phyloP scores from a whole-genome alignment of 1,140 invertebrate genomes.

The Maniola jurtina region DNA sequence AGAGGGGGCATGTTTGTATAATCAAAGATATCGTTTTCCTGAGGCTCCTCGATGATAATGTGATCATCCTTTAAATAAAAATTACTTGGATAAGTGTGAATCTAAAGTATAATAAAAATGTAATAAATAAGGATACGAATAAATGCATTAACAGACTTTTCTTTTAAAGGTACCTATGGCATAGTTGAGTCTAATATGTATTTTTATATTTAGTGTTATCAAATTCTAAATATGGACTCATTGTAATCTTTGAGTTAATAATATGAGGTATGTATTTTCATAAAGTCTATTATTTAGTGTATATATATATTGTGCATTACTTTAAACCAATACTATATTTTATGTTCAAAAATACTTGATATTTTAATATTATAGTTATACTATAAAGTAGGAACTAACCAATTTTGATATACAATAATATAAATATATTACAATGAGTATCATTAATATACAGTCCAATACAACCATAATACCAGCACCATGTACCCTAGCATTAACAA shows the following conservation, averaged over 20 bases:
- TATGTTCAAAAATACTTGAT: conserved; percentile 2
- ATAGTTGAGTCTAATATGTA: conserved; percentile 9
- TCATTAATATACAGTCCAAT: not conserved
- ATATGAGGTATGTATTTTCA: conserved; percentile 9
- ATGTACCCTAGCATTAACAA: conserved; percentile 42
- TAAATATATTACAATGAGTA: conserved; percentile 9
- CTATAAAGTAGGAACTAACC: conserved; percentile 17
- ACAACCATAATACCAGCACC: conserved; percentile 47
- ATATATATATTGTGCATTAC: conserved; percentile 1
- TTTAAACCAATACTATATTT: not conserved
- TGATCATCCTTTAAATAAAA: conserved; percentile 79
- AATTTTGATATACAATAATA: conserved; percentile 14
- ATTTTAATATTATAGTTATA: not conserved
- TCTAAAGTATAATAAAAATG: conserved; percentile 47
- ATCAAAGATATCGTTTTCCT: conserved; percentile 67
- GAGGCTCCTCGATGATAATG: conserved; percentile 76
- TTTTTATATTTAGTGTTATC: not conserved
- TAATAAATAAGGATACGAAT: conserved; percentile 49
- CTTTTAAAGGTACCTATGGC: conserved; percentile 2
- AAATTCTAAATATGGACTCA: conserved; percentile 8
- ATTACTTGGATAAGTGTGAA: conserved; percentile 57
- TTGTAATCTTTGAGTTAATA: not conserved
- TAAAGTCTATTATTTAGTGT: conserved; percentile 3
- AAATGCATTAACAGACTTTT: conserved; percentile 60
- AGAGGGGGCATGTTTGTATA: conserved; percentile 70